Evolutionary conservation across 2,113 vertebrate species (phyloP), one percentile per base, ranked within the genome.

Genomic region (Nyctereutes procyonoides): DNA sequence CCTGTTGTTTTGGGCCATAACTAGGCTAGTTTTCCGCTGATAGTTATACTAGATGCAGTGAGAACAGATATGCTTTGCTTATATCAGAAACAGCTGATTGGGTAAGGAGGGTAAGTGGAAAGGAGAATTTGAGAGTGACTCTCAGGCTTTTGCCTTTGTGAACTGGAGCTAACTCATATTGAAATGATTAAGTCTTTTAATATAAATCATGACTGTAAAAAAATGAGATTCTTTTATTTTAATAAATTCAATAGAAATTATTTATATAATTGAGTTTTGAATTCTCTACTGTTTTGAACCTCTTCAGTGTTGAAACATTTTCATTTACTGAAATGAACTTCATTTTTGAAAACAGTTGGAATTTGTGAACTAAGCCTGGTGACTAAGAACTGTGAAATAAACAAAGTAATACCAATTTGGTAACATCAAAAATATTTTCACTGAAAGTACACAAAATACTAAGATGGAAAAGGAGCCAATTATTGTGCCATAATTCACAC

Each of bases 301-400:
- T 79, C 51, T 88, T 88, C 26, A 60, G 24, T 69, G 38, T 85
- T 88, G 95, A 98, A 94, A 91, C 43, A 63, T 96, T 88, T 95
- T 95, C 28, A 32, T 88, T 96, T 96, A 90, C 90, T 92, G 51
- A 94, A 80, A 89, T 53, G 67, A 93, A 73, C 60, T 86, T 91
- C 74, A 80, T 77, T 67, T 97, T 84, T 96, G 53, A 83, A 95
- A 97, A 93, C 60, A 94, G 35, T 89, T 95, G 58, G 90, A 96
- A 97, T 79, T 96, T 96, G 96, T 91, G 91, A 95, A 87, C 77
- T 86, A 88, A 91, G 73, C 51, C 67, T 95, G 67, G 55, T 97
- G 65, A 98, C 91, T 94, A 95, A 95, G 82, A 91, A 93, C 60
- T 87, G 9, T 91, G 86, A 97, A 88, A 96, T 94, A 95, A 97